Base-by-base conservation (phyloP, 2,888 invertebrate genomes). In the Slavum lentiscoides region DNA sequence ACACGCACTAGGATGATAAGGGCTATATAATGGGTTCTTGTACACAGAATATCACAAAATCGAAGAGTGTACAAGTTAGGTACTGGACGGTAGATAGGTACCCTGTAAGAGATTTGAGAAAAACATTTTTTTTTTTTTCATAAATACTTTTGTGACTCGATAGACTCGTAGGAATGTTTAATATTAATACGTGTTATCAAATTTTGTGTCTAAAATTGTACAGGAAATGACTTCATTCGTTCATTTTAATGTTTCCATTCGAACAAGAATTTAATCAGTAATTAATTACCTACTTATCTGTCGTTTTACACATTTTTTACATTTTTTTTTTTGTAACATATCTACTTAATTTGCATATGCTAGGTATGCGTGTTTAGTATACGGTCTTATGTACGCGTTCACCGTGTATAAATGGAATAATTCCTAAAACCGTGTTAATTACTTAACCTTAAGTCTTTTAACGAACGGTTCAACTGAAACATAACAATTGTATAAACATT, bases 241-340 rank as follows among this genome's bases (percentile, higher is more conserved):
- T 21, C 13, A 53, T 53, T 53, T 53, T 17, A 23, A 68, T 21
- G 23, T 53, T 68, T 23, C 23, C 0, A 68, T 53, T 68, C 3
- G 17, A 53, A 68, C 15, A 53, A 68, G 53, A 5, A 68, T 68
- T 68, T 6, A 53, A 68, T 23, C 53, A 68, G 23, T 68, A 23
- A 23, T 11, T 23, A 67, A 39, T 61, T 61, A 30, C 30, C 30
- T 30, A 30, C 4, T 30, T 30, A 30, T 30, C 4, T 30, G 30
- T 30, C 30, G 30, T 30, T 30, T 30, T 30, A 2, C 4, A 30
- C 30, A 30, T 30, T 61, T 43, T 19, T 49, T 43, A 11, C 43
- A 2, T 5, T 7, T 55, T 55, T 53, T 53, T 13, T 13, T 61
- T 61, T 17, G 17, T 17, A 15, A 6, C 17, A 17, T 62, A 62